These are phyloP conservation scores for Nomada hirtipes DNA, from an alignment of 2,888 invertebrate genomes.

Conservation along the genomic window DNA sequence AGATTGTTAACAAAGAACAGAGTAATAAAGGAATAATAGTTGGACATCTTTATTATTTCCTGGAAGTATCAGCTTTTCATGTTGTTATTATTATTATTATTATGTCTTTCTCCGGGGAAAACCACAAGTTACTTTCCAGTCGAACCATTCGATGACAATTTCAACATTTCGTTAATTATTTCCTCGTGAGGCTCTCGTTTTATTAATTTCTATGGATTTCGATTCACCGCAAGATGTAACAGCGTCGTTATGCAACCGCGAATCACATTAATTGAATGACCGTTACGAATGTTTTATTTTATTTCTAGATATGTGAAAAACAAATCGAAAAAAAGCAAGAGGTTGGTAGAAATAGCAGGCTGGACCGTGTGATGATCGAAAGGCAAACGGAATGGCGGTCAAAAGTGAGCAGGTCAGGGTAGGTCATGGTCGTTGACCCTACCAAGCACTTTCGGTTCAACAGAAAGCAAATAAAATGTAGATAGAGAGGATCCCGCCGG, in stretches of 20 bases:
- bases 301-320: too few species aligned
- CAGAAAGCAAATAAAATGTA: not conserved
- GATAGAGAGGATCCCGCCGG: too few species aligned
- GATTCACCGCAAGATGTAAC: not conserved
- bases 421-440: slow-evolving; percentile 76
- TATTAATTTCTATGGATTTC: not conserved
- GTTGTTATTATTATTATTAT: not conserved
- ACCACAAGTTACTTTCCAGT: slow-evolving; percentile 42
- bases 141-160: slow-evolving; percentile 2
- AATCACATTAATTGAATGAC: too few species aligned
- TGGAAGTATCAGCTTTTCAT: slow-evolving; percentile 1
- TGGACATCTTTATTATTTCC: slow-evolving; percentile 24
- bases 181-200: slow-evolving; percentile 24
- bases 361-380: slow-evolving; percentile 78
- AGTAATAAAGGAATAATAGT: slow-evolving; percentile 31
- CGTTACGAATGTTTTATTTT: too few species aligned
- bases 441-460: not conserved
- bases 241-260: too few species aligned
- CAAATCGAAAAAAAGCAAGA: not conserved
- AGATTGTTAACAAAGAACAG: slow-evolving; percentile 9
- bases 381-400: slow-evolving; percentile 66
- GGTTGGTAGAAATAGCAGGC: slow-evolving; percentile 53
- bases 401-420: slow-evolving; percentile 43
- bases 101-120: slow-evolving; percentile 10
- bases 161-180: slow-evolving; percentile 28